Conservation (phyloP, 2,113 vertebrate genomes). For the Anolis sagrei region DNA sequence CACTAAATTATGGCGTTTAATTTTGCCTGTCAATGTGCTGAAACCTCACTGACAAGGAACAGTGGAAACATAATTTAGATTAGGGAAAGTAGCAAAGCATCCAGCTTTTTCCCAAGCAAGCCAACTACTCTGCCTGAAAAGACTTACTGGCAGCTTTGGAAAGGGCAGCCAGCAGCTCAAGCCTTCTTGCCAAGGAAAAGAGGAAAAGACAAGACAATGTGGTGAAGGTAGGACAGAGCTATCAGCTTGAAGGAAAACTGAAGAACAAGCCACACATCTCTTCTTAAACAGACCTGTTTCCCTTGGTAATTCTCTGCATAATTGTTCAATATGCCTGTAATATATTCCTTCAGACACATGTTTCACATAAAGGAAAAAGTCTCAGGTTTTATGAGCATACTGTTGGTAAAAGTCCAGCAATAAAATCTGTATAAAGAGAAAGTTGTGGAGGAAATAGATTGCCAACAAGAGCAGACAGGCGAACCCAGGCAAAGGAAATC, state of each 20-base stretch:
- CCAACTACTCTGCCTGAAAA: background rate
- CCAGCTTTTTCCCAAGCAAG: slow-evolving; percentile 1
- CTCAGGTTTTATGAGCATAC: background rate
- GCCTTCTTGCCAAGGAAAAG: slow-evolving; percentile 16
- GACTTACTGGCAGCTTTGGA: slow-evolving; percentile 17
- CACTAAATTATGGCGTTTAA: slow-evolving; percentile 15
- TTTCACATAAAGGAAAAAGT: slow-evolving; percentile 7
- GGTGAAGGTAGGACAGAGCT: background rate
- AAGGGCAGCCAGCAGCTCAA: slow-evolving; percentile 29
- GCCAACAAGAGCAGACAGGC: background rate
- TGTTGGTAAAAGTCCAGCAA: background rate
- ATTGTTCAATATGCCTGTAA: background rate
- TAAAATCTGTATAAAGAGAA: background rate
- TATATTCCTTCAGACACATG: slow-evolving; percentile 2
- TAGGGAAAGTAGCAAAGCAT: background rate
- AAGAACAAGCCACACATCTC: background rate
- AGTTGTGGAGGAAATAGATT: background rate
- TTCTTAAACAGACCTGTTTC: slow-evolving; percentile 16
- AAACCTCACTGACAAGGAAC: slow-evolving; percentile 1
- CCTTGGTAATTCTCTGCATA: background rate
- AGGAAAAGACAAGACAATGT: background rate
- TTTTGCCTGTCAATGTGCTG: slow-evolving; percentile 15
- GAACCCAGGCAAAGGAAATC: background rate
- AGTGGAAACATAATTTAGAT: slow-evolving; percentile 19
- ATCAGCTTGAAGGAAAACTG: background rate